Evolutionary conservation across 2,113 vertebrate genomes (phyloP).

Genomic region (Pagrus major): DNA sequence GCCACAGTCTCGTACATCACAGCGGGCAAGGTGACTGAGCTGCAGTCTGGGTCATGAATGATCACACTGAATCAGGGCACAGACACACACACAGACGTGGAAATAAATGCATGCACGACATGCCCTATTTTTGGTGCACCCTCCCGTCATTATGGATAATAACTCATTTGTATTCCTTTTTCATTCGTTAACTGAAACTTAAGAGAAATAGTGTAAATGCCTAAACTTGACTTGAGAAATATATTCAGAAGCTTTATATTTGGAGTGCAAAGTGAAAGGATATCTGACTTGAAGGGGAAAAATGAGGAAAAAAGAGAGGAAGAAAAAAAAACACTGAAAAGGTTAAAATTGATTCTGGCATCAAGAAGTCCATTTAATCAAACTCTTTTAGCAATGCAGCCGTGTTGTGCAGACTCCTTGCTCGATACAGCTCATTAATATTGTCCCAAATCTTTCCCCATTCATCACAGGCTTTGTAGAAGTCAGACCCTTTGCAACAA

Average conservation of each 20-base stretch:
- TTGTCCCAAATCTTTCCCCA: constrained; percentile 58
- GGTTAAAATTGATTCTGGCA: constrained; percentile 67
- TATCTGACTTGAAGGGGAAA: constrained; percentile 32
- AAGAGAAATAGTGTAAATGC: neutral
- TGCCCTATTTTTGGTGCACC: neutral
- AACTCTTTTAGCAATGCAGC: constrained; percentile 59
- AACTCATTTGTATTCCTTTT: neutral
- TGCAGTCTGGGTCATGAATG: constrained; percentile 61
- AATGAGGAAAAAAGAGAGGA: constrained; percentile 7
- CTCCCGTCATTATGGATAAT: neutral
- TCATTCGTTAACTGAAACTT: constrained; percentile 9
- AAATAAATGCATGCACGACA: neutral
- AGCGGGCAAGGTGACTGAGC: constrained; percentile 71
- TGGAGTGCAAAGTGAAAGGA: constrained; percentile 19
- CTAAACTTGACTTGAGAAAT: no score
- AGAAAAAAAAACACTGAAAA: constrained; percentile 33
- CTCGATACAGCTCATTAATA: constrained; percentile 67
- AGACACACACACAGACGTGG: constrained; percentile 7
- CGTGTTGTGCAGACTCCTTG: constrained; percentile 28
- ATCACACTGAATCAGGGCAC: constrained; percentile 65
- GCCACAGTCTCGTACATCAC: constrained; percentile 64
- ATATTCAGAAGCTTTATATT: constrained; percentile 33
- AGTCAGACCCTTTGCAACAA: constrained; percentile 43
- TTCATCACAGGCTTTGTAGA: constrained; percentile 59
- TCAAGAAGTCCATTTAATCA: constrained; percentile 66